Base-by-base conservation (phyloP, 2,113 vertebrate species). In the Oreochromis spilurus region DNA sequence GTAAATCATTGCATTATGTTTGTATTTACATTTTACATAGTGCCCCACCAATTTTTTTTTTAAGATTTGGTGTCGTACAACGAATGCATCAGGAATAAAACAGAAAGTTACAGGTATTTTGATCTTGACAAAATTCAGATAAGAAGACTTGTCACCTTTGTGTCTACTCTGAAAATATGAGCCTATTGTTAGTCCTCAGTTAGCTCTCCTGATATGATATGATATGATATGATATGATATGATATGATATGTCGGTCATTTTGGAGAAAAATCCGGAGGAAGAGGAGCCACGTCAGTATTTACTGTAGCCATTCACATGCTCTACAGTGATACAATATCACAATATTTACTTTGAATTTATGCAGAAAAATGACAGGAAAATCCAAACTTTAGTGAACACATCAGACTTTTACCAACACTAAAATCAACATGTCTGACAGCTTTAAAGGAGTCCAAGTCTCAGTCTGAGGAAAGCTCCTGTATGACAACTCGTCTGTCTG, bases 61-160 rank as follows among this genome's bases (percentile, higher is more conserved):
- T 2, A 13, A 7, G 6, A 14, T 21, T 13, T 67, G 34, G 4
- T 1, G 0, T 9, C 5, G n/a, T 24, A 43, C n/a, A 24, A 72
- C 2, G 2, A 72, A 17, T 45, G 14, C 40, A 43, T 10, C 38
- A 26, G 67, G 67, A 72, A 45, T 43, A 45, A 45, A 72, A 72
- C n/a, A 45, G 21, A 72, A 45, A 72, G 8, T n/a, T 70, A 70
- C 12, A 43, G n/a, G 4, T 43, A 40, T 72, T 17, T 43, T 40
- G 17, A 45, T 26, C 40, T 72, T 72, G 67, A 26, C 21, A 72
- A 45, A 10, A 26, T 13, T 72, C 21, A 45, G 21, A 70, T 24
- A 24, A 24, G 7, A 45, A 45, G 40, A 72, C 67, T 43, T 70
- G 3, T 45, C 65, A 26, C 38, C 3, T 72, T 26, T 72, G 13